Percentiles rank a stretch among this genome's conserved stretches.
These are phyloP conservation scores for Pollachius pollachius DNA, from an alignment of 2,113 vertebrate species.

Conservation along the genomic window DNA sequence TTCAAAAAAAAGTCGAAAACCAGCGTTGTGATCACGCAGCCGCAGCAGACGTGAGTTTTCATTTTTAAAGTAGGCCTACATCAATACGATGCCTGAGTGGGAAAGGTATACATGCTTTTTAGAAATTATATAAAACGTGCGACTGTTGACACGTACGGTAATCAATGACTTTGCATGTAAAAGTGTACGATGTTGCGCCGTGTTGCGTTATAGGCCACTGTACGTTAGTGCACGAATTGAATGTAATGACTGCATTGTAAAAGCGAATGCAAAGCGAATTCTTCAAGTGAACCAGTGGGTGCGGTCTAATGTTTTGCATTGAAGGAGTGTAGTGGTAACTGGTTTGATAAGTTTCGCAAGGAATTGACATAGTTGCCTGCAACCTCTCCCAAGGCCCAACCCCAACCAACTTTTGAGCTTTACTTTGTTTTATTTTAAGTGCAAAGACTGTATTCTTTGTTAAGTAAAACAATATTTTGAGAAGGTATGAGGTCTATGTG, in stretches of 20 bases:
- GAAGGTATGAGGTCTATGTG: too few relatives aligned
- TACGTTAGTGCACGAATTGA: too few relatives aligned
- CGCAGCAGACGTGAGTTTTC: constrained; percentile 44
- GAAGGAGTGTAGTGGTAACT: constrained; percentile 43
- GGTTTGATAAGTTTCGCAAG: constrained; percentile 50
- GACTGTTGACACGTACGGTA: neutral
- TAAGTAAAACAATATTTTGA: too few relatives aligned
- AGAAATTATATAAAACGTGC: neutral
- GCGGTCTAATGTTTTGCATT: constrained; percentile 45
- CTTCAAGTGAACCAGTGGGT: constrained; percentile 34
- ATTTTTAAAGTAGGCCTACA: neutral
- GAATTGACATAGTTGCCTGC: neutral
- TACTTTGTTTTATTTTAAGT: too few relatives aligned
- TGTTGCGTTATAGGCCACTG: too few relatives aligned
- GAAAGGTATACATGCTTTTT: neutral
- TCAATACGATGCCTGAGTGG: neutral
- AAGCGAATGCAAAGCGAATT: neutral
- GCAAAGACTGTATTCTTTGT: too few relatives aligned
- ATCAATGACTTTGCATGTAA: neutral
- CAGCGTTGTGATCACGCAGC: constrained; percentile 36
- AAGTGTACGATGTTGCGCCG: too few relatives aligned
- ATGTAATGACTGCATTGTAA: too few relatives aligned
- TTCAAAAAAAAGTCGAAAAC: constrained; percentile 59
- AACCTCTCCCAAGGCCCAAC: constrained; percentile 35
- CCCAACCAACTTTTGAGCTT: too few relatives aligned